phyloP scores from a whole-genome alignment of 2,888 invertebrate species.

The Cheilosia vulpina region DNA sequence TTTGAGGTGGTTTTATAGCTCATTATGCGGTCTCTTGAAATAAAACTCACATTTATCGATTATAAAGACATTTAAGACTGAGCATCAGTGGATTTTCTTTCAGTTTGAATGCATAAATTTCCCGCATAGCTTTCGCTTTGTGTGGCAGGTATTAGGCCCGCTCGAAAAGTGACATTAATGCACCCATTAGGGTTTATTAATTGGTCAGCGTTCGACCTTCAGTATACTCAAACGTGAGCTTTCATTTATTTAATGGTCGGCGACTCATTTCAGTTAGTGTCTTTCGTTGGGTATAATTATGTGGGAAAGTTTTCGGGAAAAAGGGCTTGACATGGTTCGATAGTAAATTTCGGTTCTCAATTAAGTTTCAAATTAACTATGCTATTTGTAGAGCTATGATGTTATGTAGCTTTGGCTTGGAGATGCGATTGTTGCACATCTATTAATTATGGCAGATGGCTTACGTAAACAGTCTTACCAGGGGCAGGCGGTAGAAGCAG shows the following conservation, averaged over 20 bases:
- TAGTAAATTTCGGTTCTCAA: constrained; percentile 15
- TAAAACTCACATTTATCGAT: constrained; percentile 38
- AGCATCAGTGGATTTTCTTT: neutral
- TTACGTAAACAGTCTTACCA: too few relatives aligned
- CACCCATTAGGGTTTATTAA: constrained; percentile 46
- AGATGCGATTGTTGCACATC: neutral
- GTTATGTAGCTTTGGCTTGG: neutral
- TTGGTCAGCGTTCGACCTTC: constrained; percentile 59
- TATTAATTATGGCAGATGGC: too few relatives aligned
- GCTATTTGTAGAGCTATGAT: neutral
- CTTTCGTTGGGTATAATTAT: neutral
- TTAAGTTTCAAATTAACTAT: constrained; percentile 17
- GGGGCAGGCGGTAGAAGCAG: too few relatives aligned
- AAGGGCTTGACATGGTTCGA: constrained; percentile 3
- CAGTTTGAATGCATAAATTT: constrained; percentile 10
- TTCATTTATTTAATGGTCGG: constrained; percentile 22
- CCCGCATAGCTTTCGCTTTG: constrained; percentile 5
- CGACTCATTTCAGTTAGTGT: neutral
- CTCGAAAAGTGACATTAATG: constrained; percentile 35
- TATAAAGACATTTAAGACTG: constrained; percentile 19
- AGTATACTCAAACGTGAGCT: constrained; percentile 28
- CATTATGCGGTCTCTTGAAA: constrained; percentile 30
- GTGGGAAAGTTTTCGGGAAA: constrained; percentile 14
- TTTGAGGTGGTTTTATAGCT: neutral
- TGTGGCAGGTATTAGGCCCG: neutral